Percentiles rank a stretch among this genome's conserved stretches.
phyloP scores from a whole-genome alignment of 2,888 invertebrate species.

The Artemia sinica region DNA sequence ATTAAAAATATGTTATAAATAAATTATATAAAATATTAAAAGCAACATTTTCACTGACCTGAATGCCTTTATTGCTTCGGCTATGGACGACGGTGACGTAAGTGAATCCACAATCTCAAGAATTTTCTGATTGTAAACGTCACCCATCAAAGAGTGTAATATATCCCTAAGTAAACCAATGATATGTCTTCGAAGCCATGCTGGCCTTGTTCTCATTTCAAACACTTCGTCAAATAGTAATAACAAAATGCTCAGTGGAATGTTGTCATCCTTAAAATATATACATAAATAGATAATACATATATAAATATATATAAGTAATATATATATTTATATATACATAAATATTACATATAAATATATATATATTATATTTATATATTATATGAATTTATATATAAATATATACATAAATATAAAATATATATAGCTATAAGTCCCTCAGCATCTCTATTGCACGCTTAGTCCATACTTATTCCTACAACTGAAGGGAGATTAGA shows the following conservation, averaged over 20 bases:
- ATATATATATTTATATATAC: too few species aligned
- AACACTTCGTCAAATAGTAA: conserved; percentile 68
- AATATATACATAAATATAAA: too few species aligned
- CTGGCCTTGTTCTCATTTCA: conserved; percentile 58
- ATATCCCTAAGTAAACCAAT: conserved; percentile 56
- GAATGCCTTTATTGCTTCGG: conserved; percentile 64
- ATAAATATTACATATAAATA: too few species aligned
- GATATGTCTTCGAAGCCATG: conserved; percentile 59
- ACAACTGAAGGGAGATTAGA: too few species aligned
- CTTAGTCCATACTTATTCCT: too few species aligned
- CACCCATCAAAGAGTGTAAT: conserved; percentile 54
- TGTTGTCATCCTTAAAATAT: conserved; percentile 47
- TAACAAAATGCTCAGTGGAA: conserved; percentile 59
- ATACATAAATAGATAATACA: too few species aligned
- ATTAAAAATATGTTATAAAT: conserved; percentile 8
- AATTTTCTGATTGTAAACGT: conserved; percentile 67
- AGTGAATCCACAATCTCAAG: conserved; percentile 67
- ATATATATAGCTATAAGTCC: too few species aligned
- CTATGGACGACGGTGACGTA: conserved; percentile 72
- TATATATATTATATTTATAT: too few species aligned
- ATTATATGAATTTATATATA: too few species aligned
- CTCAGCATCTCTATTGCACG: too few species aligned
- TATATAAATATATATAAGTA: too few species aligned
- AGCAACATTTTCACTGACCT: conserved; percentile 41
- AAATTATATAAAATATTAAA: conserved; percentile 18